Percentiles rank a stretch among this genome's conserved stretches.
Conservation (phyloP, 2,888 invertebrate genomes). For the Falcaria lacertinaria region DNA sequence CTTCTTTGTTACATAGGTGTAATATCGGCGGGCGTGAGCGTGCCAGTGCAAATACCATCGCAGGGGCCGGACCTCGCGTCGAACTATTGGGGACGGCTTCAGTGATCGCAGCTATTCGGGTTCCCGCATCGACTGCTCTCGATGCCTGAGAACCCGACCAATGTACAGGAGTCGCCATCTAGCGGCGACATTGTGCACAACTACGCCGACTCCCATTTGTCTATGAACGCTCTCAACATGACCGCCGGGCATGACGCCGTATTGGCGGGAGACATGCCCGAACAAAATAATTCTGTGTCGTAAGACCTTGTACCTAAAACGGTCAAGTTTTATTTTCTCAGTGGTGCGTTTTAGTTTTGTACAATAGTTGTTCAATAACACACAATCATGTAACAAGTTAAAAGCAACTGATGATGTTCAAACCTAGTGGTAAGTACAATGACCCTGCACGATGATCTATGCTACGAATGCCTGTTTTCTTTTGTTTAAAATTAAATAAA, state of each 20-base stretch:
- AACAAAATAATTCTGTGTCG: constrained; percentile 63
- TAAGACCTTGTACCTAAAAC: constrained; percentile 31
- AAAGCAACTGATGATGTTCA: constrained; percentile 78
- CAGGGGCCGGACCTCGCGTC: constrained; percentile 88
- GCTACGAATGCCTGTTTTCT: constrained; percentile 28
- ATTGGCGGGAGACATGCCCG: constrained; percentile 59
- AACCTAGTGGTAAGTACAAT: constrained; percentile 58
- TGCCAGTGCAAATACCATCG: constrained; percentile 94
- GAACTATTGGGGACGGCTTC: constrained; percentile 95
- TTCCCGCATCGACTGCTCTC: constrained; percentile 88
- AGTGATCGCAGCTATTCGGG: constrained; percentile 96
- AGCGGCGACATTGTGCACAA: constrained; percentile 71
- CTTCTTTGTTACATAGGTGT: constrained; percentile 83
- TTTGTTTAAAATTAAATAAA: constrained; percentile 13
- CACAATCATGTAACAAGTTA: constrained; percentile 26
- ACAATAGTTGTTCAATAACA: constrained; percentile 21
- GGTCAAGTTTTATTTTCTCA: constrained; percentile 40
- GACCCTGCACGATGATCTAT: constrained; percentile 48
- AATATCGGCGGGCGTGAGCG: constrained; percentile 95
- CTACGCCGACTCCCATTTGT: constrained; percentile 66
- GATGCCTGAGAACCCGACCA: constrained; percentile 82
- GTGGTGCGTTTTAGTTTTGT: constrained; percentile 44
- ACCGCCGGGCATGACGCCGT: constrained; percentile 76
- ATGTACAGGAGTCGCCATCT: constrained; percentile 64
- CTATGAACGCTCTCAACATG: constrained; percentile 75